These are phyloP conservation scores for Berghia stephanieae DNA, from an alignment of 1,140 invertebrate species.

Conservation along the genomic window DNA sequence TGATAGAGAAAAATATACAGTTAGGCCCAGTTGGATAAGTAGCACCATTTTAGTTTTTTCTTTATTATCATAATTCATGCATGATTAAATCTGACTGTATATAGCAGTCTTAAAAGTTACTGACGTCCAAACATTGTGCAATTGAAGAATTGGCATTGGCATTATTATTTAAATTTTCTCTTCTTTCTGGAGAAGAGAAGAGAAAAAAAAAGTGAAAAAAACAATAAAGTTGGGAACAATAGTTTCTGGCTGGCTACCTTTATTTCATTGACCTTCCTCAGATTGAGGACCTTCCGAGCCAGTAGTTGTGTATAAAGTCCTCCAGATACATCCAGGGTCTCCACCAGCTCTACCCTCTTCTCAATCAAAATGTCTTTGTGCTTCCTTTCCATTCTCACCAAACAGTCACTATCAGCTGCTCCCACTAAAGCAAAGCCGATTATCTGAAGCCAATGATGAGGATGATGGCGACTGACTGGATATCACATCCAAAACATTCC, in stretches of 20 bases:
- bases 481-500: not conserved
- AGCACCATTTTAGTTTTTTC: no score
- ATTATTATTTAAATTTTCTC: not conserved
- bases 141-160: not conserved
- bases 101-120: not conserved
- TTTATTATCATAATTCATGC: not conserved
- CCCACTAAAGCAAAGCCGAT: not conserved
- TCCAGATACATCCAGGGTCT: conserved; percentile 50
- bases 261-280: conserved; percentile 48
- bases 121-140: not conserved
- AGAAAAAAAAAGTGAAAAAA: no score
- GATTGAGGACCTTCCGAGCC: conserved; percentile 45
- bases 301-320: conserved; percentile 54
- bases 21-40: no score
- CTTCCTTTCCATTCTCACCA: conserved; percentile 46
- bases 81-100: not conserved
- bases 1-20: no score
- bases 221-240: not conserved
- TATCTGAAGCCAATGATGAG: not conserved
- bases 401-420: no score
- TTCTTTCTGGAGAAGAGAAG: no score
- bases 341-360: conserved; percentile 49
- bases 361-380: conserved; percentile 51
- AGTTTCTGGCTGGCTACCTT: conserved; percentile 45
- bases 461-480: not conserved